Conservation (phyloP, 2,113 vertebrate species). For the Megaceryle maxima region DNA sequence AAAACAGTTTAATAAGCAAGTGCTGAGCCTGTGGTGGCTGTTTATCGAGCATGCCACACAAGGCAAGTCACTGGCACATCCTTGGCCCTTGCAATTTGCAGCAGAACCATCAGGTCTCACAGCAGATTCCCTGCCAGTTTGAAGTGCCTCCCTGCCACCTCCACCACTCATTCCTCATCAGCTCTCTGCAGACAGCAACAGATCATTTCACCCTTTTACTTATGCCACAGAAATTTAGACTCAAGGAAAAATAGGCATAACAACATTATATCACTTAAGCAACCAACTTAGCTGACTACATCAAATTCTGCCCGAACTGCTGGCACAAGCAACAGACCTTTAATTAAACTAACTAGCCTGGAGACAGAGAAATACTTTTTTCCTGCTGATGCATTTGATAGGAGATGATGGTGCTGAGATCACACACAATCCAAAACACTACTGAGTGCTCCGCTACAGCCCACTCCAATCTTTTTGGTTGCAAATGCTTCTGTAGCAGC, state of each 20-base stretch:
- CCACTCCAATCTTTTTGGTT: neutral
- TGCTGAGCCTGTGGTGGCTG: neutral
- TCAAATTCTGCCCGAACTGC: neutral
- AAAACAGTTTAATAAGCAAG: neutral
- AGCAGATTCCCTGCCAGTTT: neutral
- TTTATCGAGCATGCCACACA: accelerated
- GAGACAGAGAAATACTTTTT: neutral
- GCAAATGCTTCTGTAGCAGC: neutral
- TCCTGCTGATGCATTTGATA: neutral
- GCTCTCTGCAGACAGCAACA: neutral
- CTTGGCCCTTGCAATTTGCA: neutral
- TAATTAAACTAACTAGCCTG: conserved; percentile 21
- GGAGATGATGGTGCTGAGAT: neutral
- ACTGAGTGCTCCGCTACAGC: neutral
- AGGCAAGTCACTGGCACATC: accelerated
- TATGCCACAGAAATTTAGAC: neutral
- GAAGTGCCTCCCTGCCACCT: neutral
- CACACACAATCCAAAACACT: neutral
- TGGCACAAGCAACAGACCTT: neutral
- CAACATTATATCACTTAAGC: neutral
- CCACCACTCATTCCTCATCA: neutral
- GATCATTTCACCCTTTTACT: neutral
- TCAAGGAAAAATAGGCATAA: neutral
- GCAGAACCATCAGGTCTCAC: neutral
- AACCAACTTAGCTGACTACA: neutral